Evolutionary conservation across 2,888 invertebrate species (phyloP), one percentile per base, ranked within the genome.

Genomic region (Tetragonisca angustula): DNA sequence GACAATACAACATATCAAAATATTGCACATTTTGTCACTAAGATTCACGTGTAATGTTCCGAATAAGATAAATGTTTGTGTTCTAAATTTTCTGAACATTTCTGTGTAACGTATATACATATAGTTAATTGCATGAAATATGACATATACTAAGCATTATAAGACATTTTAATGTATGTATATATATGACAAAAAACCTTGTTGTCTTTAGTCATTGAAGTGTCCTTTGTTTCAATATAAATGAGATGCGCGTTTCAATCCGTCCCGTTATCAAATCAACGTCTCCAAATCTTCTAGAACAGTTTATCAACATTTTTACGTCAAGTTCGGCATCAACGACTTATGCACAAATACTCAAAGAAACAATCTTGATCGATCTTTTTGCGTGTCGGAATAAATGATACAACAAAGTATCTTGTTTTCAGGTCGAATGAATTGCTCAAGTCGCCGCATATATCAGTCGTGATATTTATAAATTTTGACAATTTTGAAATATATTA

Each of bases 151-250:
- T 76, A 84, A 84, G 24, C 72, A 36, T 56, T 76, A 82, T 64
- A 36, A 52, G 71, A 84, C 36, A 80, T 80, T 73, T 61, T 21
- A 64, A 56, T n/a, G 21, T 56, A 52, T 36, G 6, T 32, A 36
- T 50, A 69, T 70, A 56, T 19, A 76, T 84, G 13, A 69, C 15
- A 76, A 72, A 67, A 84, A 91, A 93, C 92, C 92, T 93, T 91
- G 80, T 92, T 92, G 73, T 93, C 90, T 88, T 91, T 90, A 90
- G 91, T 92, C 92, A 93, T 92, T 89, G 91, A 85, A 84, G 84
- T 86, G 81, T 89, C 89, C 89, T 77, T 81, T 87, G 83, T 83
- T 52, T 80, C 68, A 83, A 79, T 81, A 69, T 68, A 74, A 73
- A 76, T 67, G 65, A 67, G 84, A 85, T 75, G 82, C n/a, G 80